Evolutionary conservation across 1,140 invertebrate genomes (phyloP).

Genomic region (Rhopalosiphum maidis): DNA sequence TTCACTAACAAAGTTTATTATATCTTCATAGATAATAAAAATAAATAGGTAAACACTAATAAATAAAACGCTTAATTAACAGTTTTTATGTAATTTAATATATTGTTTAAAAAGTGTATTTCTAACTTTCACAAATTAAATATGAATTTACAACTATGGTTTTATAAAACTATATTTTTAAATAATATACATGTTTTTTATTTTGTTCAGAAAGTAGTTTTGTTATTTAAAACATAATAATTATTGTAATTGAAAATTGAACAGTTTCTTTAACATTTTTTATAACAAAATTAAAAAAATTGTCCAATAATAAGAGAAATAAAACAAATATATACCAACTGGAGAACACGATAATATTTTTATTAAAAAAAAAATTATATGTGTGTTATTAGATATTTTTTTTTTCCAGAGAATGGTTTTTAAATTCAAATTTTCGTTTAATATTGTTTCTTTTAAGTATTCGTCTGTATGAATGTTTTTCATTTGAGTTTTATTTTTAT

Average conservation of each 20-base stretch:
- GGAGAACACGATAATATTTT: background rate
- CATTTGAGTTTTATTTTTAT: background rate
- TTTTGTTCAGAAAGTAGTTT: no score
- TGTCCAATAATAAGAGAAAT: background rate
- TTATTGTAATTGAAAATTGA: no score
- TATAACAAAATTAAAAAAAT: no score
- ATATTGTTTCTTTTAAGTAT: background rate
- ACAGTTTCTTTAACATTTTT: no score
- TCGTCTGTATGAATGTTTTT: background rate
- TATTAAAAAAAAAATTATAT: background rate
- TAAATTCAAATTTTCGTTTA: background rate
- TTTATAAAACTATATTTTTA: background rate
- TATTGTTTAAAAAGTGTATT: background rate
- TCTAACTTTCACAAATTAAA: background rate
- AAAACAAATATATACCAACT: background rate
- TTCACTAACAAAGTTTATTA: background rate
- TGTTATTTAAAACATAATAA: no score
- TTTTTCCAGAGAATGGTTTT: background rate
- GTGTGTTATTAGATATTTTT: background rate
- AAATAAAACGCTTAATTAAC: background rate
- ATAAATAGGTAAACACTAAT: background rate
- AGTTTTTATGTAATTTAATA: background rate
- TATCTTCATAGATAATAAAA: background rate
- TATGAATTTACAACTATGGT: background rate
- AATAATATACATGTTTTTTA: background rate